These are phyloP conservation scores for Thyatira batis DNA, from an alignment of 2,888 invertebrate genomes.

Conservation along the genomic window DNA sequence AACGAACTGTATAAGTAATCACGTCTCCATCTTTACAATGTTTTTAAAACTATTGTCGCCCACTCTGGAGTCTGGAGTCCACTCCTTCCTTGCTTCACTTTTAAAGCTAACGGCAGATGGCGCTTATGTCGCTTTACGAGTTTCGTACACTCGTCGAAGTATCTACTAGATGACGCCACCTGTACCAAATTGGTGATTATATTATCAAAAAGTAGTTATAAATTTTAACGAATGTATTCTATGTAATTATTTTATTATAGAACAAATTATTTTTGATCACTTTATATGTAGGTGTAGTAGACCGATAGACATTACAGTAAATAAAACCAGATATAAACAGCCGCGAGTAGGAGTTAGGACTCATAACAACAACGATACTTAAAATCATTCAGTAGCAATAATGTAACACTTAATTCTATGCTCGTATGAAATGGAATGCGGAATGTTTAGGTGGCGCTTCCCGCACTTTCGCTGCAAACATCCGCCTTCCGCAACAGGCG, in stretches of 20 bases:
- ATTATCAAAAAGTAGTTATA: too few species aligned
- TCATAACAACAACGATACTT: too few species aligned
- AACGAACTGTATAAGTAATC: background rate
- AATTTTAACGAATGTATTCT: too few species aligned
- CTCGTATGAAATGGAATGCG: conserved; percentile 57
- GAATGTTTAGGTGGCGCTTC: conserved; percentile 67
- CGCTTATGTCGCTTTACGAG: background rate
- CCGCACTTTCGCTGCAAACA: conserved; percentile 76
- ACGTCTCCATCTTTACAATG: background rate
- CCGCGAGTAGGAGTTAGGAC: too few species aligned
- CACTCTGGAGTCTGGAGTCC: background rate
- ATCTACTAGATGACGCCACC: conserved; percentile 9
- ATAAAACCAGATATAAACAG: background rate
- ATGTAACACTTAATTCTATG: background rate
- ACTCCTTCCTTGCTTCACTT: background rate
- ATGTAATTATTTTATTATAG: too few species aligned
- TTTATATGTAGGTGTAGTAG: too few species aligned
- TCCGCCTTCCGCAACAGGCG: conserved; percentile 62
- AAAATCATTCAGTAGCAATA: background rate
- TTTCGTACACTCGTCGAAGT: background rate
- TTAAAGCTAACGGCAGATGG: background rate
- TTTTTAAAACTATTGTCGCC: background rate
- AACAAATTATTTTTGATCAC: too few species aligned
- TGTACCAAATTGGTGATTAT: too few species aligned
- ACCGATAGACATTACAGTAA: too few species aligned